phyloP scores from a whole-genome alignment of 2,888 invertebrate species.

The Mallateleia sp. region DNA sequence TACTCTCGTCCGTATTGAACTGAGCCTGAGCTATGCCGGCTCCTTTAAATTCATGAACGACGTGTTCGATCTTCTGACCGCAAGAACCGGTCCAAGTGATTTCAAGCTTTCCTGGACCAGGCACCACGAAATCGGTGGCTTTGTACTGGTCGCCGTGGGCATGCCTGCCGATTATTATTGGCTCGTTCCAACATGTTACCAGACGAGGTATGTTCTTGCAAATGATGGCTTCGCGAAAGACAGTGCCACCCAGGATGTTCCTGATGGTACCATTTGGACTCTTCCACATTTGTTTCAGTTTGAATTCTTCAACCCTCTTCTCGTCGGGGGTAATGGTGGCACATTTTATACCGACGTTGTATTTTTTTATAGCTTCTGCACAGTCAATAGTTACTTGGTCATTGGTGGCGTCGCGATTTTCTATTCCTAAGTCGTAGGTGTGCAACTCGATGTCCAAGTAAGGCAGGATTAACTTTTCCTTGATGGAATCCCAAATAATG shows the following conservation, averaged over 20 bases:
- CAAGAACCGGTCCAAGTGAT: constrained; percentile 94
- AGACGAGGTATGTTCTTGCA: constrained; percentile 98
- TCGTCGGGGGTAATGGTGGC: constrained; percentile 99
- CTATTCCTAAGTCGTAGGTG: constrained; percentile 98
- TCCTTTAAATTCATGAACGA: constrained; percentile 96
- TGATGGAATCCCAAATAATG: constrained; percentile 99
- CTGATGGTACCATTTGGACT: constrained; percentile 97
- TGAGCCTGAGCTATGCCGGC: constrained; percentile 98
- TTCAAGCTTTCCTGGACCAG: constrained; percentile 96
- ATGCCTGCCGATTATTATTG: constrained; percentile 99
- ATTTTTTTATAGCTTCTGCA: constrained; percentile 98
- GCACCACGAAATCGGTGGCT: constrained; percentile 99
- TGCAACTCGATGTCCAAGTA: constrained; percentile 98
- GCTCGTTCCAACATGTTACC: constrained; percentile 98
- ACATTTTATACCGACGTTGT: constrained; percentile 99
- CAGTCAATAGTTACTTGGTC: constrained; percentile 99
- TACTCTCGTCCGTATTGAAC: constrained; percentile 99
- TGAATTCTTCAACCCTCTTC: constrained; percentile 97
- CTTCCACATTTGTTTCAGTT: constrained; percentile 97
- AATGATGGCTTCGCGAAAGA: constrained; percentile 96
- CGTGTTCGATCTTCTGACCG: constrained; percentile 92
- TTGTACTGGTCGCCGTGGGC: constrained; percentile 99
- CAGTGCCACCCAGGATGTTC: constrained; percentile 96
- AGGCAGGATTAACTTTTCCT: constrained; percentile 98
- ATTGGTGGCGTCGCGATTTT: constrained; percentile 97